These are phyloP conservation scores for Platichthys flesus DNA, from an alignment of 2,113 vertebrate species.

Conservation along the genomic window DNA sequence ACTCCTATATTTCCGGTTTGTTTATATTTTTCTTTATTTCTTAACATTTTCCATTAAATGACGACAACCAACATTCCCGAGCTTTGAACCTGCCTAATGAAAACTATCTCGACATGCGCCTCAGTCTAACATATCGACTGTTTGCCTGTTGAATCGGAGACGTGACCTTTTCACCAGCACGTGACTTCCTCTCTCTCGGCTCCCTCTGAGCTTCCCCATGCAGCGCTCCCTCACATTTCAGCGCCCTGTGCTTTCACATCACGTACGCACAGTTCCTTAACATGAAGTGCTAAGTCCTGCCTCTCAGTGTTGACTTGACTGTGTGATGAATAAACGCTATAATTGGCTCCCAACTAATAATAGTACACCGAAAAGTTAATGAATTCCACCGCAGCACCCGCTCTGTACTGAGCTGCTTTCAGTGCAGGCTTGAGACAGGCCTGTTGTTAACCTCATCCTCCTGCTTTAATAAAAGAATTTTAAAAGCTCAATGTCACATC, in stretches of 20 bases:
- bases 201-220: neutral
- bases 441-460: neutral
- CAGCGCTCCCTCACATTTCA: conserved; percentile 19
- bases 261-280: conserved; percentile 19
- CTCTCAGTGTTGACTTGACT: conserved; percentile 35
- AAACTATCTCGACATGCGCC: too few species aligned
- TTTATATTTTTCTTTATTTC: too few species aligned
- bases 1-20: too few species aligned
- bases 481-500: too few species aligned
- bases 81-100: too few species aligned
- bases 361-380: conserved; percentile 70
- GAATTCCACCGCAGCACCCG: conserved; percentile 44
- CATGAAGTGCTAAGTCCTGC: conserved; percentile 2
- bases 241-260: conserved; percentile 4
- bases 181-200: conserved; percentile 16
- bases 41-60: too few species aligned
- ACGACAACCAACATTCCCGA: too few species aligned
- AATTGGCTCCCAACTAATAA: conserved; percentile 56
- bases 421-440: neutral
- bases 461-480: neutral
- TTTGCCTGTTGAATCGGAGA: conserved; percentile 50
- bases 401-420: neutral
- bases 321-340: conserved; percentile 38
- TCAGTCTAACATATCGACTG: conserved; percentile 41
- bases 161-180: conserved; percentile 50